Percentiles rank a stretch among this genome's conserved stretches.
phyloP scores from a whole-genome alignment of 2,113 vertebrate genomes.

The Rhineura floridana region DNA sequence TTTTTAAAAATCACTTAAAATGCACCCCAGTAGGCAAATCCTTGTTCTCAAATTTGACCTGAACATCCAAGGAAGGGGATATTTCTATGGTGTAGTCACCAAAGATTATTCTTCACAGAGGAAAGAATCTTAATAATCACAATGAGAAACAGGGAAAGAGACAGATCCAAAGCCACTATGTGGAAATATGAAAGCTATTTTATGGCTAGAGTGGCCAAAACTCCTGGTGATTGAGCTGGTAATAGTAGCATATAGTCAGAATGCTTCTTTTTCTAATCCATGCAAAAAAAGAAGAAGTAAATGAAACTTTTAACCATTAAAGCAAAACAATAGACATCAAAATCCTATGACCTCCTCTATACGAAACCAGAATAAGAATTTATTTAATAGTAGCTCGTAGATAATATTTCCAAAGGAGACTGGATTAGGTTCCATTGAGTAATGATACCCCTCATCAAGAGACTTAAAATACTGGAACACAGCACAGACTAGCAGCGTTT shows the following conservation, averaged over 20 bases:
- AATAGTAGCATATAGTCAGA: neutral
- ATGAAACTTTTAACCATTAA: neutral
- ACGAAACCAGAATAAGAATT: neutral
- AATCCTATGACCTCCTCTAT: neutral
- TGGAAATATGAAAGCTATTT: neutral
- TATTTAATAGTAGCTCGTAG: neutral
- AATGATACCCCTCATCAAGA: neutral
- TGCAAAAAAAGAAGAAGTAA: neutral
- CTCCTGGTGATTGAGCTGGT: neutral
- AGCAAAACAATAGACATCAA: neutral
- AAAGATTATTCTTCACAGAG: neutral
- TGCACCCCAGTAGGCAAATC: neutral
- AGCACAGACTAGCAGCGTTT: neutral
- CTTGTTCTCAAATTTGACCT: neutral
- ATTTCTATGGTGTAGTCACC: neutral
- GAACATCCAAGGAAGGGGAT: neutral
- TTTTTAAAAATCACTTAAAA: neutral
- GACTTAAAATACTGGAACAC: neutral
- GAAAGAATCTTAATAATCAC: neutral
- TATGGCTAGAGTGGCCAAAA: neutral
- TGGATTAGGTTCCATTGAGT: neutral
- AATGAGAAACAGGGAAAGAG: neutral
- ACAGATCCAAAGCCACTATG: neutral
- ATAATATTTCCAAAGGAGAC: neutral
- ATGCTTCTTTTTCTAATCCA: neutral